Base-by-base conservation (phyloP, 2,888 invertebrate genomes). In the Gortyna flavago region DNA sequence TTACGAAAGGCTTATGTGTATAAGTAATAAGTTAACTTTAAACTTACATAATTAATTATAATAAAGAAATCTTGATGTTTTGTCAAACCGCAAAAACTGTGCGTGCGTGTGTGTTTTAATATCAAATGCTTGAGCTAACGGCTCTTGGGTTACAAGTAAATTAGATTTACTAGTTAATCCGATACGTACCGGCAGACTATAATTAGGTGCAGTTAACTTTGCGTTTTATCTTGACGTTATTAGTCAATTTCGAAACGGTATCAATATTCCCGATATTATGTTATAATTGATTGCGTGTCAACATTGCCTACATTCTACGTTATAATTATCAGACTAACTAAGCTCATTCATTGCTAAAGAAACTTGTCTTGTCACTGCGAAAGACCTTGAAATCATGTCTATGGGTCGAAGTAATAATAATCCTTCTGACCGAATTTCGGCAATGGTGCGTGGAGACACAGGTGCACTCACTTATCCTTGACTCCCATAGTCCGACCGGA, bases 131-230 rank as follows among this genome's bases (percentile, higher is more conserved):
- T 9, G 18, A 57, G 32, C 29, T 66, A 72, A 70, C 72, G 32
- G 78, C 21, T 51, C 18, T 32, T 38, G 13, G 57, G 13, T 62
- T 54, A 35, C 54, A 62, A 73, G 69, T 32, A 77, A 81, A 81
- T 78, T 70, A 81, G 35, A 61, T 65, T 72, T 41, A 35, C 67
- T 35, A 32, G 64, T 70, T 81, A 70, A 70, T 57, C 18, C 6
- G 54, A n/a, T 66, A 61, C 13, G 13, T 72, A 78, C 69, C 44
- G n/a, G 38, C 67, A 62, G 35, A 51, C 81, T 78, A 81, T 78
- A 38, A 81, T 81, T 67, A 81, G 9, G 18, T 62, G 78, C 61
- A 81, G 72, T 81, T 81, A 81, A 66, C 54, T 72, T 21, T 32
- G 44, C 54, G 54, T 66, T 78, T 38, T 73, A 73, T 65, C 69